Percentiles rank a stretch among this genome's conserved stretches.
Evolutionary conservation across 2,888 invertebrate species (phyloP).

Genomic region (Scaeva pyrastri): DNA sequence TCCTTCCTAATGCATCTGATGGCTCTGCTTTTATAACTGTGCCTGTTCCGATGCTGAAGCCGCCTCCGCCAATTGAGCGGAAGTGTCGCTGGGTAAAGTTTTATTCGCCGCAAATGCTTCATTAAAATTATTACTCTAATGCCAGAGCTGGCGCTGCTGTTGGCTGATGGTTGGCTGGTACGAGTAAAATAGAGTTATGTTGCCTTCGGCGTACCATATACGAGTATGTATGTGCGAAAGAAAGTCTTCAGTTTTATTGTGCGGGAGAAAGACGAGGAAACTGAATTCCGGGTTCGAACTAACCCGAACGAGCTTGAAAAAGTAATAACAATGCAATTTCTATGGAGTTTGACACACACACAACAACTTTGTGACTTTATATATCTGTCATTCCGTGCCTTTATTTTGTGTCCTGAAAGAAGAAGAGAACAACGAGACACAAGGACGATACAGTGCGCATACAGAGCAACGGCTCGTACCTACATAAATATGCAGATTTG

Average conservation of each 20-base stretch:
- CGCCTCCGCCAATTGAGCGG: constrained; percentile 68
- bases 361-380: constrained; percentile 65
- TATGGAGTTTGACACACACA: constrained; percentile 63
- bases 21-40: constrained; percentile 28
- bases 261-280: neutral
- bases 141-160: neutral
- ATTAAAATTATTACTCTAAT: constrained; percentile 75
- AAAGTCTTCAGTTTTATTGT: constrained; percentile 20
- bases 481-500: constrained; percentile 70
- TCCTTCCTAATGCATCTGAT: constrained; percentile 29
- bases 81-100: constrained; percentile 75
- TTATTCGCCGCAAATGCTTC: constrained; percentile 74
- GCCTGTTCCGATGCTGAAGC: too few species aligned
- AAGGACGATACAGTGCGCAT: constrained; percentile 15
- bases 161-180: too few species aligned
- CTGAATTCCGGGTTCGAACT: constrained; percentile 7
- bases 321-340: constrained; percentile 72
- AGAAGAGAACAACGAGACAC: neutral
- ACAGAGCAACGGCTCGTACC: constrained; percentile 28
- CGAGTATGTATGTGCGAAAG: neutral
- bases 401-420: constrained; percentile 21
- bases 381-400: constrained; percentile 54
- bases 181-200: constrained; percentile 64
- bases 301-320: constrained; percentile 44
- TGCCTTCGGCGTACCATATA: constrained; percentile 66